A percentile compares a stretch with the other conserved stretches of the same genome.
phyloP scores from a whole-genome alignment of 2,113 vertebrate genomes.

The Phaethon lepturus region DNA sequence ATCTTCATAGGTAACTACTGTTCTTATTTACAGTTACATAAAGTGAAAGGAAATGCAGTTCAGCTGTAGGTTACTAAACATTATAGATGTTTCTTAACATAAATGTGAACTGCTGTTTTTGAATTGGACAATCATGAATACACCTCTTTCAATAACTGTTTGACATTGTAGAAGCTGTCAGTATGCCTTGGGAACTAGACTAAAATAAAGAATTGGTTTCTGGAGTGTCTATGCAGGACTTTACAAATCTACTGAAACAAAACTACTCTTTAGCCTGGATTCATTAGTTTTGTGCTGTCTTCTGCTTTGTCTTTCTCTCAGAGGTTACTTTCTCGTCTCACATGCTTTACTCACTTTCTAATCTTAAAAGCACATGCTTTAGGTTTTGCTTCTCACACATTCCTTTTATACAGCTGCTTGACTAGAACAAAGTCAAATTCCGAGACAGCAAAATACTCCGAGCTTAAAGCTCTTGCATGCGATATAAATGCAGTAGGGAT shows the following conservation, averaged over 20 bases:
- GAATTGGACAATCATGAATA: background rate
- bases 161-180: background rate
- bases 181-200: background rate
- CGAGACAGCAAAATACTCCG: background rate
- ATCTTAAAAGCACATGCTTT: background rate
- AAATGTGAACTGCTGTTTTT: background rate
- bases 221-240: background rate
- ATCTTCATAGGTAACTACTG: background rate
- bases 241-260: background rate
- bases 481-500: background rate
- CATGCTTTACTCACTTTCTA: background rate
- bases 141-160: background rate
- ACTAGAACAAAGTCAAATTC: background rate
- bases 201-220: background rate
- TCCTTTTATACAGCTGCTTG: background rate
- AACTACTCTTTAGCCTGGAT: background rate
- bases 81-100: background rate
- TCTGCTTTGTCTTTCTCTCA: background rate
- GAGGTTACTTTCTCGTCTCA: background rate
- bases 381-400: background rate
- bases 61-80: background rate
- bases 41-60: background rate
- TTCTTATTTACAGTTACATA: background rate
- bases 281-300: background rate
- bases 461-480: background rate